Conservation (phyloP, 2,797 vertebrate genomes). For the Xiphorhynchus erythropygius region DNA sequence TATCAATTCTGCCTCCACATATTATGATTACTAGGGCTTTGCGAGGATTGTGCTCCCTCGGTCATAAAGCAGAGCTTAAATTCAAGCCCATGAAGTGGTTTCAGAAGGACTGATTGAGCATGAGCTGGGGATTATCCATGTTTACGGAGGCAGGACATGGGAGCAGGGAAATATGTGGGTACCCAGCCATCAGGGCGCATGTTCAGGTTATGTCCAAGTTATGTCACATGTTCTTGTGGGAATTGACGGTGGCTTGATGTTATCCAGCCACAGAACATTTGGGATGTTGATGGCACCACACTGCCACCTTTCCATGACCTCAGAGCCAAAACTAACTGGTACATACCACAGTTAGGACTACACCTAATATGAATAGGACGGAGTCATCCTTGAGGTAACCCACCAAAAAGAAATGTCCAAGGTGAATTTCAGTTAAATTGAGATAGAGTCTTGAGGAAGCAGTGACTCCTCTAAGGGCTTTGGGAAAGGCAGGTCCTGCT, state of each 20-base stretch:
- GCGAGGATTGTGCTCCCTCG: conserved; percentile 50
- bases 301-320: not conserved
- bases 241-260: not conserved
- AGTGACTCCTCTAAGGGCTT: not conserved
- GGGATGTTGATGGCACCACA: not conserved
- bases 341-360: not conserved
- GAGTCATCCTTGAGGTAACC: not conserved
- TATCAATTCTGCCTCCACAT: conserved; percentile 73
- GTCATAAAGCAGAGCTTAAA: conserved; percentile 63
- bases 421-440: not conserved
- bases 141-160: not conserved
- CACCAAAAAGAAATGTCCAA: not conserved
- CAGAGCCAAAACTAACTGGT: not conserved
- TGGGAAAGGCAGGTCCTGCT: not conserved
- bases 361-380: not conserved
- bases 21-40: conserved; percentile 66
- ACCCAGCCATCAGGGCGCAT: not conserved
- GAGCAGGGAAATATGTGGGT: not conserved
- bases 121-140: conserved; percentile 36
- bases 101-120: conserved; percentile 16
- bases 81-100: conserved; percentile 20
- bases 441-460: not conserved
- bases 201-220: not conserved
- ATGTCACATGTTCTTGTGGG: not conserved
- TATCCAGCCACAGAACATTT: not conserved